Percentiles rank a stretch among this genome's conserved stretches.
phyloP scores from a whole-genome alignment of 2,113 vertebrate species.

The Amazona guildingii region DNA sequence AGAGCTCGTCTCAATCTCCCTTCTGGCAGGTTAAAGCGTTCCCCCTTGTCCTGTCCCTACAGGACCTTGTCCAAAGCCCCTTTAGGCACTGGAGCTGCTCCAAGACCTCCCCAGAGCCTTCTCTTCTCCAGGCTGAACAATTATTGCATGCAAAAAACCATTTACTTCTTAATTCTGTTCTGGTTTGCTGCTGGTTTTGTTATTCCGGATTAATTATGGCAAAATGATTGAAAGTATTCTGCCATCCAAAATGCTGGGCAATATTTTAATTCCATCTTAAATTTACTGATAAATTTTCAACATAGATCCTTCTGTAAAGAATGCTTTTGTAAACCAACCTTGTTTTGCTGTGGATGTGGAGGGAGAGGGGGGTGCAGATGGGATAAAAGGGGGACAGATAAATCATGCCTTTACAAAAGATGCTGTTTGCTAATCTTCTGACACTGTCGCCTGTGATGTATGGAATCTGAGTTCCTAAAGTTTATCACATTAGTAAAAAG shows the following conservation, averaged over 20 bases:
- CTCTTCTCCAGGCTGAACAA: neutral
- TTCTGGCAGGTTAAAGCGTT: neutral
- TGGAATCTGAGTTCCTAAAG: slow-evolving; percentile 43
- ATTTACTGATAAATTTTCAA: neutral
- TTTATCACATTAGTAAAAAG: slow-evolving; percentile 59
- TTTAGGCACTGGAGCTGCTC: neutral
- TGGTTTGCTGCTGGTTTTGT: neutral
- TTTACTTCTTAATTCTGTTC: neutral
- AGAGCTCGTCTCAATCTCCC: neutral
- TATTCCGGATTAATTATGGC: neutral
- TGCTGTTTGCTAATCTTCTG: slow-evolving; percentile 43
- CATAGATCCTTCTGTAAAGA: neutral
- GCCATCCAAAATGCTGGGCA: neutral
- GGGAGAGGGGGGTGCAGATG: neutral
- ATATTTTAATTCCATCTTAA: neutral
- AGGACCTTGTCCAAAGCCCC: neutral
- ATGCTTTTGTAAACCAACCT: rapidly evolving
- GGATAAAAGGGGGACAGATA: neutral
- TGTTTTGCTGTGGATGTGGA: neutral
- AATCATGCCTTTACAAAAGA: slow-evolving; percentile 39
- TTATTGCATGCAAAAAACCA: neutral
- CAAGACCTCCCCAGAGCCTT: neutral
- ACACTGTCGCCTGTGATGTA: neutral
- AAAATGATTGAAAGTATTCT: neutral
- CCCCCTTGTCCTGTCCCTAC: neutral